Evolutionary conservation across 1,140 invertebrate species (phyloP), one percentile per base, ranked within the genome.

Genomic region (Tenebrio molitor): DNA sequence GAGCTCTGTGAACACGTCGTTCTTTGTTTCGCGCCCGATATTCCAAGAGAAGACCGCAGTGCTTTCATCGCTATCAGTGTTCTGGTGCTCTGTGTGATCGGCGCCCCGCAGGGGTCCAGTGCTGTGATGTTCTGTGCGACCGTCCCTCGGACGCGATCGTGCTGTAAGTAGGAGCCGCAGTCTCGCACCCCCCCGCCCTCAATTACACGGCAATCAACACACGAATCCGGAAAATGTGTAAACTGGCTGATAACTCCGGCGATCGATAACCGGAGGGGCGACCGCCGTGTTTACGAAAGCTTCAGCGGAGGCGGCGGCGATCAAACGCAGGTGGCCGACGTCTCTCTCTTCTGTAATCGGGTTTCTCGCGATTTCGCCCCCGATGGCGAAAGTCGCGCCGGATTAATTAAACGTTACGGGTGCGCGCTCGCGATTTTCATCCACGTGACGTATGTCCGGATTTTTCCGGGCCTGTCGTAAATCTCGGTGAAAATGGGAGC

Each of bases 1-100:
- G 64, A 66, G 64, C 64, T 66, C 25, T 12, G 36, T 14, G 64
- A 66, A 17, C 64, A 66, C 64, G 64, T 66, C 21, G 64, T 44
- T 66, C 64, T 66, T 66, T 66, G 64, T 66, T 66, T n/a, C 64
- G 64, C 64, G 36, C 14, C 39, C 33, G 12, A 66, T 12, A 19
- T 7, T 21, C 14, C 46, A 29, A 23, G 25, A 8, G 8, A 29
- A 29, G 8, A 29, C 36, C n/a, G 12, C 36, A 39, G 36, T 58
- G 50, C 17, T 50, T 58, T 58, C 8, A 10, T 10, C 19, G 14
- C 5, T 25, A 5, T 29, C n/a, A 23, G 46, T 23, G 50, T 19
- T 50, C 46, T 58, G 23, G 50, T 58, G 50, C 23, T 58, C n/a
- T 29, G 50, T 21, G 46, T n/a, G 19, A 19, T 16, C 21, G 8